Evolutionary conservation across 1,140 invertebrate genomes (phyloP).

Genomic region (Octopus bimaculoides): DNA sequence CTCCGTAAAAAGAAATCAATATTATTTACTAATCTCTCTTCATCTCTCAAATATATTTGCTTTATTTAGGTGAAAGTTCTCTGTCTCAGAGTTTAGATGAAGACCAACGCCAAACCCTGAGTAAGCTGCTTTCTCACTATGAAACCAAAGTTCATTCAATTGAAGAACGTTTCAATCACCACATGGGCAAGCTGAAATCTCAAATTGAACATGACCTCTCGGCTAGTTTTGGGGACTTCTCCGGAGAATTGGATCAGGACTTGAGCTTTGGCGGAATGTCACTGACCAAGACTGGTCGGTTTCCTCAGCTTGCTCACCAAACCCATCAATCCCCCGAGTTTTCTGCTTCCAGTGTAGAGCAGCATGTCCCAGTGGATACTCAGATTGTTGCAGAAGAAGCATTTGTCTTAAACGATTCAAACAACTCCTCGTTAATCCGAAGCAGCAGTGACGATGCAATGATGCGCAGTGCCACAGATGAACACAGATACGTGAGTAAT

Average conservation of each 20-base stretch:
- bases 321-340: not conserved
- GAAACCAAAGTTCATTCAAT: not conserved
- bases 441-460: too few species aligned
- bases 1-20: too few species aligned
- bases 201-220: not conserved
- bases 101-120: conserved; percentile 4
- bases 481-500: not conserved
- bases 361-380: not conserved
- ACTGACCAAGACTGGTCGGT: not conserved
- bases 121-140: not conserved
- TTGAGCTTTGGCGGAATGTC: not conserved
- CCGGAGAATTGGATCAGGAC: not conserved
- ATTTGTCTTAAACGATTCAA: not conserved
- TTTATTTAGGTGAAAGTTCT: too few species aligned
- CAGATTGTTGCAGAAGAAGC: not conserved
- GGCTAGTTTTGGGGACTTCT: not conserved
- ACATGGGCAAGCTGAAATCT: not conserved
- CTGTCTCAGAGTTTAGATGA: not conserved
- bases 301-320: not conserved
- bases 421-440: not conserved
- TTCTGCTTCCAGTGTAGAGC: too few species aligned
- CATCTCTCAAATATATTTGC: too few species aligned
- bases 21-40: too few species aligned
- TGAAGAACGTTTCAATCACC: not conserved
- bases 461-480: not conserved